These are phyloP conservation scores for Petrocephalus schoutedeni DNA, from an alignment of 2,797 vertebrate species.

Conservation along the genomic window DNA sequence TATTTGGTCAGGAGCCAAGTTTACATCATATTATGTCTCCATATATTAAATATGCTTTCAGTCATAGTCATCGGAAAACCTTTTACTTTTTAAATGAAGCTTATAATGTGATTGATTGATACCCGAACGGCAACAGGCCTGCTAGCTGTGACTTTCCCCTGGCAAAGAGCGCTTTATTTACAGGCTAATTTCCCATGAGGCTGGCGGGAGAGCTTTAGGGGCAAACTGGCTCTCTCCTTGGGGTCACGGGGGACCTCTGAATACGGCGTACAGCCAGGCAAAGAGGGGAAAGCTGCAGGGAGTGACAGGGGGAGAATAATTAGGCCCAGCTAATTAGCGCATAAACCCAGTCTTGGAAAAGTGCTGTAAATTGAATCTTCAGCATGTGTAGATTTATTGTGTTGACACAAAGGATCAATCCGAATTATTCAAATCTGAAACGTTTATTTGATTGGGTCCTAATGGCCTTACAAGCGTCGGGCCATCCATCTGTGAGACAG, in stretches of 20 bases:
- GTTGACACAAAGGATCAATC: neutral
- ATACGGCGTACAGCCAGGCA: neutral
- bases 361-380: neutral
- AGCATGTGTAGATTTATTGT: neutral
- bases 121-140: neutral
- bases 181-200: constrained; percentile 12
- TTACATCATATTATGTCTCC: neutral
- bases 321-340: neutral
- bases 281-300: neutral
- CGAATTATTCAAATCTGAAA: neutral
- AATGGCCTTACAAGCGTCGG: neutral
- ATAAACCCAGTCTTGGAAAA: neutral
- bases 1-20: neutral
- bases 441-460: neutral
- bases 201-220: constrained; percentile 49
- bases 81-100: neutral
- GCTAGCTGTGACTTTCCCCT: neutral
- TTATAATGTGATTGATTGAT: neutral
- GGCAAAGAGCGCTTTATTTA: neutral
- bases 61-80: neutral
- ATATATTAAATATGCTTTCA: neutral
- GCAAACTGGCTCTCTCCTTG: constrained; percentile 54
- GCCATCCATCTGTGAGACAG: neutral
- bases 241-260: constrained; percentile 43
- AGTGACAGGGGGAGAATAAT: neutral